phyloP scores from a whole-genome alignment of 2,113 vertebrate species.

The Lycaon pictus region DNA sequence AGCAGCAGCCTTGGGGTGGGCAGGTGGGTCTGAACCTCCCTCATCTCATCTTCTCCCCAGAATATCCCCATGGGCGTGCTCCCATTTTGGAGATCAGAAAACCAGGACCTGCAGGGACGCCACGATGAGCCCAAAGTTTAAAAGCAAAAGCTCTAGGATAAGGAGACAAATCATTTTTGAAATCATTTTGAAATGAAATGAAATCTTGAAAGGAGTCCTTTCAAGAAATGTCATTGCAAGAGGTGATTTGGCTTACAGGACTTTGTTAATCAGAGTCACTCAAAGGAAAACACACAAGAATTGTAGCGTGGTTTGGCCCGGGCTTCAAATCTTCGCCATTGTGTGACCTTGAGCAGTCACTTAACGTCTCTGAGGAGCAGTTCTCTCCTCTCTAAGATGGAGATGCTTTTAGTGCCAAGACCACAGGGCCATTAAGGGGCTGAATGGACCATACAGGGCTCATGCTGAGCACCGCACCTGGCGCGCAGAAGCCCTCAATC shows the following conservation, averaged over 20 bases:
- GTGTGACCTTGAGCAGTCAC: not conserved
- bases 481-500: accelerated
- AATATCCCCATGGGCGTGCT: not conserved
- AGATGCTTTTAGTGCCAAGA: not conserved
- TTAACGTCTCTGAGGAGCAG: not conserved
- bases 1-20: not conserved
- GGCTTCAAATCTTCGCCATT: not conserved
- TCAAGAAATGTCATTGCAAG: not conserved
- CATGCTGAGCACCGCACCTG: accelerated
- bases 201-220: no score
- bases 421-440: accelerated
- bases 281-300: not conserved
- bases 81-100: not conserved
- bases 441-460: accelerated
- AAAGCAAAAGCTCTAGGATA: not conserved
- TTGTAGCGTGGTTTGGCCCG: not conserved
- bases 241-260: not conserved
- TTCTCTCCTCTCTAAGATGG: not conserved
- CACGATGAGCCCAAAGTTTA: not conserved
- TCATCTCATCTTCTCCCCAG: not conserved
- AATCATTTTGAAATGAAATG: no score
- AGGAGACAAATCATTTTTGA: not conserved
- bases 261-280: not conserved
- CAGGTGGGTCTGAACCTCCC: not conserved
- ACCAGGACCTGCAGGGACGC: not conserved